Conservation (phyloP, 2,113 vertebrate genomes). For the Gambusia affinis region DNA sequence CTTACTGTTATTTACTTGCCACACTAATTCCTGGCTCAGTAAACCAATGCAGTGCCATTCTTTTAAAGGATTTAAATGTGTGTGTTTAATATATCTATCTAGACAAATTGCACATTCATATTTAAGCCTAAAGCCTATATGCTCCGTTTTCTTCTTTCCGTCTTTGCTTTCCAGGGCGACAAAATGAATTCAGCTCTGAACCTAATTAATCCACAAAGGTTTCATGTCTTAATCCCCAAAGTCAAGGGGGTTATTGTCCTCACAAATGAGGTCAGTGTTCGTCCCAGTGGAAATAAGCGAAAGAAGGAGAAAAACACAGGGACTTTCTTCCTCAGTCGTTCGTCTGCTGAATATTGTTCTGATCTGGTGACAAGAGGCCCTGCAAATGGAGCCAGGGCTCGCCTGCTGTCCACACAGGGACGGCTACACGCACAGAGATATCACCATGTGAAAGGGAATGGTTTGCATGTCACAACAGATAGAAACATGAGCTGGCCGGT, state of each 20-base stretch:
- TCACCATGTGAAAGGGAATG: constrained; percentile 25
- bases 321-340: constrained; percentile 47
- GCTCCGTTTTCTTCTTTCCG: constrained; percentile 51
- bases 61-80: constrained; percentile 59
- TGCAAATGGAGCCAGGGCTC: constrained; percentile 41
- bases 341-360: constrained; percentile 59
- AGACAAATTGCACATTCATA: constrained; percentile 71
- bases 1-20: constrained; percentile 43
- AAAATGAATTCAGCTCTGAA: constrained; percentile 84
- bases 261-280: constrained; percentile 86
- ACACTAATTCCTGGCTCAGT: constrained; percentile 42
- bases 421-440: constrained; percentile 4
- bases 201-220: constrained; percentile 89
- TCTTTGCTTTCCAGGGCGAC: constrained; percentile 73
- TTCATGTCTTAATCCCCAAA: constrained; percentile 88
- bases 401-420: constrained; percentile 19
- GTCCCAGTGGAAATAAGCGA: constrained; percentile 83
- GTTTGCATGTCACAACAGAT: constrained; percentile 29
- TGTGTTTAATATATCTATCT: constrained; percentile 65
- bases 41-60: constrained; percentile 40
- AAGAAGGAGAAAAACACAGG: constrained; percentile 69
- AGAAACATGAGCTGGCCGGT: constrained; percentile 41
- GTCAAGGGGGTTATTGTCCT: constrained; percentile 88
- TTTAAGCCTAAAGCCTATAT: constrained; percentile 61
- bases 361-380: constrained; percentile 55